Conservation (phyloP, 1,140 invertebrate species). For the Trigoniulus corallinus region DNA sequence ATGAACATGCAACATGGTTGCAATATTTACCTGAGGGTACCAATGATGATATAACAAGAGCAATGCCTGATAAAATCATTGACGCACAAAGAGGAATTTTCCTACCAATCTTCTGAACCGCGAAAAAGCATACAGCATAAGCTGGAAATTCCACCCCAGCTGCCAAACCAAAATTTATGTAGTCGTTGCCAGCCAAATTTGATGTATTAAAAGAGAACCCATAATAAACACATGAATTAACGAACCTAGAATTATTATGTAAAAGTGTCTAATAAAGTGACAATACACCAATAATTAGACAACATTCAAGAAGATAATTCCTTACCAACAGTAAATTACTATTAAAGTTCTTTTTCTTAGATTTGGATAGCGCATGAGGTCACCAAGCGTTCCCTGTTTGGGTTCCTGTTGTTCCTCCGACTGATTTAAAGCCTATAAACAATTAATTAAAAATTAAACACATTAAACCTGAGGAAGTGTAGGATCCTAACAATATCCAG, state of each 20-base stretch:
- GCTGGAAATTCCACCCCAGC: slow-evolving; percentile 59
- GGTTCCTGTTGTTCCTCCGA: slow-evolving; percentile 4
- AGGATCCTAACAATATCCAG: too few species aligned
- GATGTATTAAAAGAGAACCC: slow-evolving; percentile 62
- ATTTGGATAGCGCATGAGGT: background rate
- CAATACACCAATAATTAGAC: background rate
- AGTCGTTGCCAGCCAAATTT: slow-evolving; percentile 52
- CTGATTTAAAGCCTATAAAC: too few species aligned
- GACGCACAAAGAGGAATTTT: slow-evolving; percentile 46
- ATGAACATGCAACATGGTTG: too few species aligned
- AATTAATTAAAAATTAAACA: too few species aligned
- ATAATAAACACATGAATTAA: slow-evolving; percentile 61
- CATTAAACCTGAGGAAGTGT: too few species aligned
- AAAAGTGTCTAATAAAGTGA: slow-evolving; percentile 12
- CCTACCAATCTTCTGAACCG: slow-evolving; percentile 51
- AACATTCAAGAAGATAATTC: too few species aligned
- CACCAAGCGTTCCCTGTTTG: background rate
- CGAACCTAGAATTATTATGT: slow-evolving; percentile 38
- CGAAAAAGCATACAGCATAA: slow-evolving; percentile 46
- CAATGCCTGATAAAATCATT: slow-evolving; percentile 46
- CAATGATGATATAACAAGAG: slow-evolving; percentile 22
- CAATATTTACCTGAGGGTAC: background rate
- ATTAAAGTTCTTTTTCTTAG: background rate
- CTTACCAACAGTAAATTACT: slow-evolving; percentile 1
- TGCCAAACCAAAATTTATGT: slow-evolving; percentile 55